phyloP scores from a whole-genome alignment of 2,888 invertebrate genomes.

The Drosophila setosimentum region DNA sequence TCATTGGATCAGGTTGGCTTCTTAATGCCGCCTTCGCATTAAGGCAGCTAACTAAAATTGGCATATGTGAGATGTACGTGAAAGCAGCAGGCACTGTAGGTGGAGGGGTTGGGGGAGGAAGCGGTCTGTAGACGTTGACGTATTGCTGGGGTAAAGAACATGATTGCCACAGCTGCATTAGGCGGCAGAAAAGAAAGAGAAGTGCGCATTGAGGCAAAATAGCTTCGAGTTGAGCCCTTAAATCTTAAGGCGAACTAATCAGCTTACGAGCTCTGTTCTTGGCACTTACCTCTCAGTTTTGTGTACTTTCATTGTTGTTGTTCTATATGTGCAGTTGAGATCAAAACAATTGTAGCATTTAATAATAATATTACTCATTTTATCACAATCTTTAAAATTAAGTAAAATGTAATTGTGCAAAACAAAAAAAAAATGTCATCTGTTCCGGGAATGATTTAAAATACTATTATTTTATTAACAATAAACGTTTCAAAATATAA shows the following conservation, averaged over 20 bases:
- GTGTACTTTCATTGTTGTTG: background rate
- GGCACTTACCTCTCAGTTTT: background rate
- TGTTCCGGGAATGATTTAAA: background rate
- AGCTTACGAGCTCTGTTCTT: slow-evolving; percentile 26
- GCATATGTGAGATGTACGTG: slow-evolving; percentile 27
- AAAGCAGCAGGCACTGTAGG: background rate
- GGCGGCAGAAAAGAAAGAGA: slow-evolving; percentile 1
- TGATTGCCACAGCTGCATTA: slow-evolving; percentile 8
- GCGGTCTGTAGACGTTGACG: slow-evolving; percentile 5
- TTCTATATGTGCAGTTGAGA: background rate
- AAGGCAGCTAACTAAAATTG: slow-evolving; percentile 25
- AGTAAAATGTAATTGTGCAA: background rate
- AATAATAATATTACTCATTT: background rate
- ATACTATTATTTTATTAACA: background rate
- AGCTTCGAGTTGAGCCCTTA: slow-evolving; percentile 12
- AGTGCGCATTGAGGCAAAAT: slow-evolving; percentile 21
- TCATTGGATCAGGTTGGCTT: background rate
- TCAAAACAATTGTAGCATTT: background rate
- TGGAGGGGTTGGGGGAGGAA: background rate
- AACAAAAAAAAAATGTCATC: too few relatives aligned
- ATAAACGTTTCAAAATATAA: too few relatives aligned
- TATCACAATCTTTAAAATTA: background rate
- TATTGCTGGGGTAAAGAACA: slow-evolving; percentile 24
- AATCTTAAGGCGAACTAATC: slow-evolving; percentile 28
- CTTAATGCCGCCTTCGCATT: slow-evolving; percentile 1